Percentiles rank a stretch among this genome's conserved stretches.
Conservation (phyloP, 2,113 vertebrate genomes). For the Heterotis niloticus region DNA sequence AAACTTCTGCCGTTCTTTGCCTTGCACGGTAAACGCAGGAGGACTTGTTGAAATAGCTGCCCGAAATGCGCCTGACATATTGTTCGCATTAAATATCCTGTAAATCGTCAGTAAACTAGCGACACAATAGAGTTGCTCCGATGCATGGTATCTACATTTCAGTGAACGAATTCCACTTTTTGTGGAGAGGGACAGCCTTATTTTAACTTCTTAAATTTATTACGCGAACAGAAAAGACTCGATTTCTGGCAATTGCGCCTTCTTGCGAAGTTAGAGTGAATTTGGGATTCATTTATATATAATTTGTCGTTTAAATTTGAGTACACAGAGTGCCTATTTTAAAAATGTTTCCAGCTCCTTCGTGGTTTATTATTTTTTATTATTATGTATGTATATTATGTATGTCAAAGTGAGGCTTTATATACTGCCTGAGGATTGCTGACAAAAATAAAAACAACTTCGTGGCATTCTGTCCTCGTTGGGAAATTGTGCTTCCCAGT, state of each 20-base stretch:
- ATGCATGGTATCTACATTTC: too few relatives aligned
- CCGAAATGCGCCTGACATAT: slow-evolving; percentile 15
- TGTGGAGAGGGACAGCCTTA: neutral
- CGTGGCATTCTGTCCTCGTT: neutral
- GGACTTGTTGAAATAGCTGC: slow-evolving; percentile 18
- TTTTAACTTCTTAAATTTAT: neutral
- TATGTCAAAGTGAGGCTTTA: neutral
- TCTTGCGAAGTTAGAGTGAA: too few relatives aligned
- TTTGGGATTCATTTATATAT: too few relatives aligned
- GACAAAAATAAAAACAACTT: too few relatives aligned
- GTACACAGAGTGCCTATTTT: neutral
- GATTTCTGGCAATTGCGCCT: too few relatives aligned
- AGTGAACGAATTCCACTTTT: too few relatives aligned
- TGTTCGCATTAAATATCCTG: neutral
- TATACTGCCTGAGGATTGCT: too few relatives aligned
- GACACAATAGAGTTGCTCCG: neutral
- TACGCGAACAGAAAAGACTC: too few relatives aligned
- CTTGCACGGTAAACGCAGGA: neutral
- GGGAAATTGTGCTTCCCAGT: too few relatives aligned
- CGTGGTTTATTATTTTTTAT: neutral
- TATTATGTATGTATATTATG: neutral
- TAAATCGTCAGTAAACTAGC: neutral
- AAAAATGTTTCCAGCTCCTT: too few relatives aligned
- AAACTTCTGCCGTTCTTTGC: neutral
- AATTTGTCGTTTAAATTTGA: too few relatives aligned